phyloP scores from a whole-genome alignment of 2,888 invertebrate genomes.

The Nomada ruficornis region DNA sequence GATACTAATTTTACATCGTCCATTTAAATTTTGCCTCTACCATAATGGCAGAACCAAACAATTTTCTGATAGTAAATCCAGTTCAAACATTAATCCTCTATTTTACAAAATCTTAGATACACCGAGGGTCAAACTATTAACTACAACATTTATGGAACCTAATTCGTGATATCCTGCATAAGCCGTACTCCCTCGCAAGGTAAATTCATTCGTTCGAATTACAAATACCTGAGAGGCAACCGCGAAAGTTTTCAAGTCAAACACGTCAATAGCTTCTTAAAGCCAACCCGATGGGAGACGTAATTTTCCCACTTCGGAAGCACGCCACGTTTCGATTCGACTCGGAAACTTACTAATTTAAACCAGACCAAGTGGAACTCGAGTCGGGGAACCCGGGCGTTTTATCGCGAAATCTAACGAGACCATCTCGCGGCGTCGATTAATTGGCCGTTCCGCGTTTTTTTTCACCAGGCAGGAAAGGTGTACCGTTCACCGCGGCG shows the following conservation, averaged over 20 bases:
- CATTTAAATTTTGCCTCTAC: too few relatives aligned
- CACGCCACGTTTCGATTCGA: constrained; percentile 1
- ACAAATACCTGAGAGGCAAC: background rate
- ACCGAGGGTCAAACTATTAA: too few relatives aligned
- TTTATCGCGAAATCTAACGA: constrained; percentile 2
- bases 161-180: background rate
- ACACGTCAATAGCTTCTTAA: constrained; percentile 2
- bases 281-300: background rate
- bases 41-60: too few relatives aligned
- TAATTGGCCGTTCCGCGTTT: constrained; percentile 1
- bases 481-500: background rate
- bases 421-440: background rate
- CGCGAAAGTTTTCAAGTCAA: constrained; percentile 4
- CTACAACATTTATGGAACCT: too few relatives aligned
- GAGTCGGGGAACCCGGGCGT: background rate
- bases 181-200: background rate
- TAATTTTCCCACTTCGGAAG: background rate
- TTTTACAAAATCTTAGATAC: too few relatives aligned
- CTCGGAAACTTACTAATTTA: constrained; percentile 1
- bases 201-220: background rate
- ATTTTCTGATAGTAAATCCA: too few relatives aligned
- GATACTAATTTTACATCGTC: too few relatives aligned
- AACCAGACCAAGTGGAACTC: background rate
- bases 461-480: background rate
- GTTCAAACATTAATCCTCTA: too few relatives aligned